A percentile compares a stretch with the other conserved stretches of the same genome.
phyloP scores from a whole-genome alignment of 2,888 invertebrate species.

The Acrocyrtus sp. region DNA sequence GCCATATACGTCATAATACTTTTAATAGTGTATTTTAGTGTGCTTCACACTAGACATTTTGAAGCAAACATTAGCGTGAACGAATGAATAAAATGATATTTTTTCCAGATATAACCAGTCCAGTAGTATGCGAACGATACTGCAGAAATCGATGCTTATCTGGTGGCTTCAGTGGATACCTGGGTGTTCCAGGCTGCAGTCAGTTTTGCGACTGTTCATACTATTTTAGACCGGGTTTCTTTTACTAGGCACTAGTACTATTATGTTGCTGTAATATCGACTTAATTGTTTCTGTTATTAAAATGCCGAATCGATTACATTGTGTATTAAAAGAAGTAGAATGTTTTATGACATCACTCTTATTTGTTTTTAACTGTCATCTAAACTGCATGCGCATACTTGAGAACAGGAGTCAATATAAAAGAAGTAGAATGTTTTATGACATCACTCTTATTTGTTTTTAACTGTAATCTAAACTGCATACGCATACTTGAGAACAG shows the following conservation, averaged over 20 bases:
- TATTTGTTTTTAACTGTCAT: background rate
- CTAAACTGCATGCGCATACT: background rate
- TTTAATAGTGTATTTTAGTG: too few species aligned
- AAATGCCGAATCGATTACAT: too few species aligned
- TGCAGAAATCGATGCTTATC: conserved; percentile 30
- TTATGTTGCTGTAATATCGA: background rate
- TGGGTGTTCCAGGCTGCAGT: conserved; percentile 40
- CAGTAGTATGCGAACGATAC: conserved; percentile 28
- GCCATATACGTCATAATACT: background rate
- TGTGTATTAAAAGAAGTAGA: too few species aligned
- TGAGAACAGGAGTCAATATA: too few species aligned
- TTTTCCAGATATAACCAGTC: conserved; percentile 27
- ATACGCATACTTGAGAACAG: too few species aligned
- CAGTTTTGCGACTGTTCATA: conserved; percentile 46
- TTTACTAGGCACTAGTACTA: background rate
- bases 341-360: background rate
- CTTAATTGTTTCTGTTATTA: background rate
- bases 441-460: background rate
- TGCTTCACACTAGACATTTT: too few species aligned
- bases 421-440: too few species aligned
- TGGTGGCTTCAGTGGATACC: conserved; percentile 34
- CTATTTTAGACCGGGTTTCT: conserved; percentile 6
- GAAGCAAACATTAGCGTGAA: too few species aligned
- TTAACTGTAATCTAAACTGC: background rate
- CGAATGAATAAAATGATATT: too few species aligned